Conservation (phyloP, 1,140 invertebrate genomes). For the Ceratitis capitata region DNA sequence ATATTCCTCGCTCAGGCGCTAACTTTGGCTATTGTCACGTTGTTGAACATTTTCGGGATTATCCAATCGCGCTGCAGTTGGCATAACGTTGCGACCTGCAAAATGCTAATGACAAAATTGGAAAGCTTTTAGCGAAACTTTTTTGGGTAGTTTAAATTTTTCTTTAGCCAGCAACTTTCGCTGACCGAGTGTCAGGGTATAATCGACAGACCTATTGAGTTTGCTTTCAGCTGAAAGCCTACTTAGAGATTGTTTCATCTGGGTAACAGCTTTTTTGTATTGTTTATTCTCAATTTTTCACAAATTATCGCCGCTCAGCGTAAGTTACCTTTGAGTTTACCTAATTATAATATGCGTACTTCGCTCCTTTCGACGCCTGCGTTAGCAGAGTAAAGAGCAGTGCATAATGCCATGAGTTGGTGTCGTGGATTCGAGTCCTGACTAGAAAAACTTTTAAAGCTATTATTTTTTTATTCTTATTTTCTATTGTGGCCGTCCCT, state of each 20-base stretch:
- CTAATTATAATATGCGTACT: no score
- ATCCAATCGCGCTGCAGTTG: neutral
- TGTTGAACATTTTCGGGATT: constrained; percentile 17
- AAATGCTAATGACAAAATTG: neutral
- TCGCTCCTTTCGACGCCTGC: no score
- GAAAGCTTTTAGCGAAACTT: neutral
- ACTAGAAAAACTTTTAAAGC: no score
- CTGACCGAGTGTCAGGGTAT: neutral
- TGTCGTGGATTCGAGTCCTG: no score
- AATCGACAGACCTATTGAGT: neutral
- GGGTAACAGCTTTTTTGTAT: neutral
- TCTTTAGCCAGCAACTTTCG: neutral
- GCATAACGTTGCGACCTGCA: neutral
- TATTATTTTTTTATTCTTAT: no score
- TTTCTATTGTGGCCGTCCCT: no score
- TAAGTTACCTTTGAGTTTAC: no score
- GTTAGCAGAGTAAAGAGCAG: no score
- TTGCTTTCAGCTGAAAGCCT: neutral
- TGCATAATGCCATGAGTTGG: no score
- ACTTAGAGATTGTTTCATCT: neutral
- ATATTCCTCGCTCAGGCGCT: neutral
- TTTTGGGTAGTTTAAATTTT: neutral
- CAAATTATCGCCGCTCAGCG: no score
- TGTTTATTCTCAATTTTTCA: no score
- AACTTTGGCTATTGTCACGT: neutral